These are phyloP conservation scores for Dipus sagitta DNA, from an alignment of 2,797 vertebrate genomes.

Conservation along the genomic window DNA sequence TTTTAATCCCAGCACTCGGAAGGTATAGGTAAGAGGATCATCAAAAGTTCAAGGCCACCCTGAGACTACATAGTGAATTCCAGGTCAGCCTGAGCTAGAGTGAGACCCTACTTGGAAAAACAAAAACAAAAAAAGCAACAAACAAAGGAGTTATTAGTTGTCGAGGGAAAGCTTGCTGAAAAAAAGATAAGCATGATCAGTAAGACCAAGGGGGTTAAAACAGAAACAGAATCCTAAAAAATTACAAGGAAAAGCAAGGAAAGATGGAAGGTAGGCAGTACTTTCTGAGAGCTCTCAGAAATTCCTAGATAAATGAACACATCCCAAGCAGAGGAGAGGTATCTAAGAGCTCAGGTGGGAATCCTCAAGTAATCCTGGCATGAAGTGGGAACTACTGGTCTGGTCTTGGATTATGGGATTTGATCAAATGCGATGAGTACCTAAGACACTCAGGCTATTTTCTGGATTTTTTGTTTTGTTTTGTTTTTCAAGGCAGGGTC, in stretches of 20 bases:
- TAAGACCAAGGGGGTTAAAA: background rate
- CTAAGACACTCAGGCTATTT: background rate
- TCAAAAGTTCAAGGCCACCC: too few relatives aligned
- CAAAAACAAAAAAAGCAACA: too few relatives aligned
- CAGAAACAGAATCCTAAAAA: background rate
- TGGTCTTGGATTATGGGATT: background rate
- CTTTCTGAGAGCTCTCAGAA: background rate
- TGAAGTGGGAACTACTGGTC: background rate
- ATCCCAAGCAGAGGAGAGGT: background rate
- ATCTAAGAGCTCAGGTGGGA: background rate
- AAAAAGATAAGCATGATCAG: background rate
- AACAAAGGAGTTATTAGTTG: too few relatives aligned
- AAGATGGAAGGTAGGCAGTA: conserved; percentile 21
- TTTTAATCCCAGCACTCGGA: too few relatives aligned
- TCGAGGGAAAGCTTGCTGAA: background rate
- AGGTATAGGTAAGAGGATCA: too few relatives aligned
- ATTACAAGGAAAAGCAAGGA: background rate
- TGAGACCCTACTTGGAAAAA: too few relatives aligned
- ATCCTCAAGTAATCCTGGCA: background rate
- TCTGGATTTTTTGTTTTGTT: too few relatives aligned
- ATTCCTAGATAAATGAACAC: background rate
- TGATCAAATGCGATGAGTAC: background rate
- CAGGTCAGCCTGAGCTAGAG: too few relatives aligned
- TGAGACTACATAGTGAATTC: too few relatives aligned
- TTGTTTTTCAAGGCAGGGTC: too few relatives aligned